Conservation (phyloP, 2,113 vertebrate species). For the Lepus europaeus region DNA sequence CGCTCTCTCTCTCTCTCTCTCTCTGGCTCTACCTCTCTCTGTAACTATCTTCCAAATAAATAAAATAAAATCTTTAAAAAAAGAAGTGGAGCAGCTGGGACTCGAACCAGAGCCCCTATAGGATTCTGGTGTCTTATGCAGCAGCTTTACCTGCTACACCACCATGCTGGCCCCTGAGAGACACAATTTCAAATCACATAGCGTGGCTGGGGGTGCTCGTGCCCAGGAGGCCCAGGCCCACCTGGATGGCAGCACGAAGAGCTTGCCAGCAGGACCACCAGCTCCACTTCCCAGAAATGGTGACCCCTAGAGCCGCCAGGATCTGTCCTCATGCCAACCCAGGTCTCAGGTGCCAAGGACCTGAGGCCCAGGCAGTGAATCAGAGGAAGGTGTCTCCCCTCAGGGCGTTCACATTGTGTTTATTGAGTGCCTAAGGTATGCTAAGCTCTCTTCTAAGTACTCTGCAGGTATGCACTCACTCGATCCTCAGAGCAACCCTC, state of each 20-base stretch:
- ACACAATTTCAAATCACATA: not conserved
- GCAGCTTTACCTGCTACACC: too few relatives aligned
- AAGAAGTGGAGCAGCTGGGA: too few relatives aligned
- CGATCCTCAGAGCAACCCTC: not conserved
- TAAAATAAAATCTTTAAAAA: too few relatives aligned
- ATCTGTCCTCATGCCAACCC: not conserved
- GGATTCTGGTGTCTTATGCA: too few relatives aligned
- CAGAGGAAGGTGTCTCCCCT: not conserved
- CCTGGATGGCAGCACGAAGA: rapidly evolving
- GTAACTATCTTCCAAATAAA: too few relatives aligned
- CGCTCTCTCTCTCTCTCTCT: too few relatives aligned
- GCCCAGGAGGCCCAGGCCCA: not conserved
- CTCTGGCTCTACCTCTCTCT: too few relatives aligned
- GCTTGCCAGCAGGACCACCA: not conserved
- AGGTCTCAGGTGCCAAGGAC: not conserved
- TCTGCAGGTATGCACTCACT: not conserved
- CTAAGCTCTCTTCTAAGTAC: not conserved
- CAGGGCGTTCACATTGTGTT: not conserved
- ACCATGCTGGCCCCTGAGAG: not conserved
- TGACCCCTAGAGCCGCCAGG: rapidly evolving
- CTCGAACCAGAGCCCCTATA: too few relatives aligned
- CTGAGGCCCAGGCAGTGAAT: not conserved
- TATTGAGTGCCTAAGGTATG: not conserved
- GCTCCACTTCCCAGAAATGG: not conserved
- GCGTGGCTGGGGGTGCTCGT: not conserved